Percentiles rank a stretch among this genome's conserved stretches.
Evolutionary conservation across 2,797 vertebrate species (phyloP).

Genomic region (Cirrhinus mrigala): DNA sequence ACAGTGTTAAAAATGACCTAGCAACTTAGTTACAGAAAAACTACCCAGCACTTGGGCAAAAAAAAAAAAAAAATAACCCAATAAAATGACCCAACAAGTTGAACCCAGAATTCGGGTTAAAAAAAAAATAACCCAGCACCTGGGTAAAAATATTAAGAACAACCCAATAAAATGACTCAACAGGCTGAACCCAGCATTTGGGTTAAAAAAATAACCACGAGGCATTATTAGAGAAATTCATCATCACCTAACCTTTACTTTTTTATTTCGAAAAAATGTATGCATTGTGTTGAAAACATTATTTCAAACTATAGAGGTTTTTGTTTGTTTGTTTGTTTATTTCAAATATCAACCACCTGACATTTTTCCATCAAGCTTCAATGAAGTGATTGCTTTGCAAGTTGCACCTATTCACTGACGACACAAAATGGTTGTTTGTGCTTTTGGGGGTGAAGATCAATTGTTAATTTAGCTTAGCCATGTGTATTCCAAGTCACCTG

Average conservation of each 20-base stretch:
- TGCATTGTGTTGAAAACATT: neutral
- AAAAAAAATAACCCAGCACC: too few species aligned
- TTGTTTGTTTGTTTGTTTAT: neutral
- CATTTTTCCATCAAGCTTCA: neutral
- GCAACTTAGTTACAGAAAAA: too few species aligned
- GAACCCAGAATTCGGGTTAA: too few species aligned
- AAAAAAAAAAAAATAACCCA: too few species aligned
- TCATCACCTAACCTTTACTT: neutral
- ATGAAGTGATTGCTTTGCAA: neutral
- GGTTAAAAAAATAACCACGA: neutral
- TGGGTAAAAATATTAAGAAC: too few species aligned
- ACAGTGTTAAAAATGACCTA: too few species aligned
- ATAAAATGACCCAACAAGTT: too few species aligned
- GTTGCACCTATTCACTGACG: neutral
- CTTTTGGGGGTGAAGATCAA: slow-evolving; percentile 43
- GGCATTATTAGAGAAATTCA: neutral
- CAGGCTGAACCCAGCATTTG: too few species aligned
- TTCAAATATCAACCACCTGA: neutral
- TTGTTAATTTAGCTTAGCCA: slow-evolving; percentile 49
- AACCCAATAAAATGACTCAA: too few species aligned
- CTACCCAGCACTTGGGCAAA: too few species aligned
- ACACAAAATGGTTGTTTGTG: slow-evolving; percentile 27
- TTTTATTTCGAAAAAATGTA: neutral
- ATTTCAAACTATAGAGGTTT: neutral
- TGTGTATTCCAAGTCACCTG: slow-evolving; percentile 48